These are phyloP conservation scores for Hypotaenidia okinawae DNA, from an alignment of 2,797 vertebrate species.

Conservation along the genomic window DNA sequence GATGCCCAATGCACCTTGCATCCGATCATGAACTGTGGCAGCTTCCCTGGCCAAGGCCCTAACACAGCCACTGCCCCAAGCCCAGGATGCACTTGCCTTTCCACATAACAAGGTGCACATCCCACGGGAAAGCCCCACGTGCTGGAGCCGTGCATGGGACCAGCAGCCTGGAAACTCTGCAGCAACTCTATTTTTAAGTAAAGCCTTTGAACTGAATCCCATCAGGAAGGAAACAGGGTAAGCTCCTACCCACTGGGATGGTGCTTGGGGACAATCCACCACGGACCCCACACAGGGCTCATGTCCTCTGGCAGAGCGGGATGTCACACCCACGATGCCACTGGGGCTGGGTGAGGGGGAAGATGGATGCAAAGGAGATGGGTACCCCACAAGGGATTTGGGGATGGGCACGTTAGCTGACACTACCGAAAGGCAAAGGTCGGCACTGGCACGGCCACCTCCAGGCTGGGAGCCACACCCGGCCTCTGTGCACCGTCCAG, in stretches of 20 bases:
- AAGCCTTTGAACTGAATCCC: neutral
- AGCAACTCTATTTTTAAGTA: neutral
- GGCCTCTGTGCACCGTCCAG: neutral
- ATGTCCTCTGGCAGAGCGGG: accelerated
- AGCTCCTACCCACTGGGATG: neutral
- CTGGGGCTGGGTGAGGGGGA: accelerated
- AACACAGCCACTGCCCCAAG: neutral
- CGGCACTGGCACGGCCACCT: neutral
- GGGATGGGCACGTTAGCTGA: neutral
- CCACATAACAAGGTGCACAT: neutral
- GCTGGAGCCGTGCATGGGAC: neutral
- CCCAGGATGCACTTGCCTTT: accelerated
- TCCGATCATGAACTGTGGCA: neutral
- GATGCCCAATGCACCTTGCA: accelerated
- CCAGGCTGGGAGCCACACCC: neutral
- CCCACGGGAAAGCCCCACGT: neutral
- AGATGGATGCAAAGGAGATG: neutral
- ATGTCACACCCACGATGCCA: neutral
- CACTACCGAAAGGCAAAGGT: neutral
- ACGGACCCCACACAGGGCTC: accelerated
- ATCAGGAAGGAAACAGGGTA: neutral
- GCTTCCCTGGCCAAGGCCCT: neutral
- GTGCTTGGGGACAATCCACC: neutral
- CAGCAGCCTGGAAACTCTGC: neutral
- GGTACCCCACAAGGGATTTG: neutral